Evolutionary conservation across 2,797 vertebrate genomes (phyloP).

Genomic region (Lithobates sylvaticus): DNA sequence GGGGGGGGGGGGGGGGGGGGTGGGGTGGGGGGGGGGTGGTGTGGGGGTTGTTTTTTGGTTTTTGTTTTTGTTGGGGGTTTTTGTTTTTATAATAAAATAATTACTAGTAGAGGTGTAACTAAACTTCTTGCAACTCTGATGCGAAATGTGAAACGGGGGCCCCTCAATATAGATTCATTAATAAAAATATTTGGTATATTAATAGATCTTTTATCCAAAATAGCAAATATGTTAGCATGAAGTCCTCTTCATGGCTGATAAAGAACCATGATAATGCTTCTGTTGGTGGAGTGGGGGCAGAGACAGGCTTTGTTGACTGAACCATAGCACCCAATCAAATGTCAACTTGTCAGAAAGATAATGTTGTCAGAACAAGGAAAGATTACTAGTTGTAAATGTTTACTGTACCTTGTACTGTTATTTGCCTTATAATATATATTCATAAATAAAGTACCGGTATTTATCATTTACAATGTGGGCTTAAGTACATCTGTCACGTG

Average conservation of each 20-base stretch:
- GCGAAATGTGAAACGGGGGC: neutral
- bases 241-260: neutral
- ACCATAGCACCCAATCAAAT: too few relatives aligned
- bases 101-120: neutral
- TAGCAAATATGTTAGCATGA: too few relatives aligned
- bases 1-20: too few relatives aligned
- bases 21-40: too few relatives aligned
- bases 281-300: neutral
- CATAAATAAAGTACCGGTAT: neutral
- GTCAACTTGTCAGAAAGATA: too few relatives aligned
- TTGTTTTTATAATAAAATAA: neutral
- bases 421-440: neutral
- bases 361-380: too few relatives aligned
- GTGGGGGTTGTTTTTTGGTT: too few relatives aligned
- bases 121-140: neutral
- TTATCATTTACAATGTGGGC: neutral
- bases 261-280: neutral
- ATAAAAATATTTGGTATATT: neutral
- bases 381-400: too few relatives aligned
- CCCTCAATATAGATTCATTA: neutral
- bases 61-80: too few relatives aligned
- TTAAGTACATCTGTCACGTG: neutral
- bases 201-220: neutral
- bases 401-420: neutral
- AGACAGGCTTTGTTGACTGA: too few relatives aligned